Evolutionary conservation across 2,888 invertebrate species (phyloP).

Genomic region (Chelonus formosanus): DNA sequence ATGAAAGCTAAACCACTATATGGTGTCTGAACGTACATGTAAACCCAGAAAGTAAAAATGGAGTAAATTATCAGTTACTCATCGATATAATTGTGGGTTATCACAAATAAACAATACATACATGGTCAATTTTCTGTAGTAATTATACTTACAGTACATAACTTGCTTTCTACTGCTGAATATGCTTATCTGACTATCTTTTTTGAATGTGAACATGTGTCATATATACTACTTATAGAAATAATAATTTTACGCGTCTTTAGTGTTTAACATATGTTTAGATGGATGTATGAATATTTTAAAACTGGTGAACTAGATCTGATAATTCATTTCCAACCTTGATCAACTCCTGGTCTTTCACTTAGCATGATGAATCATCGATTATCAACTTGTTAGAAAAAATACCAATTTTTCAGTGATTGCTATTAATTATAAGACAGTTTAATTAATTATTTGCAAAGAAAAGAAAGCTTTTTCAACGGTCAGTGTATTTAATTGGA

Average conservation of each 20-base stretch:
- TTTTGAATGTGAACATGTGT: conserved; percentile 9
- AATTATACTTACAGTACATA: conserved; percentile 14
- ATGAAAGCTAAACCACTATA: too few relatives aligned
- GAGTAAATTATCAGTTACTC: conserved; percentile 43
- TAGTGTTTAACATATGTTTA: too few relatives aligned
- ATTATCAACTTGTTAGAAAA: too few relatives aligned
- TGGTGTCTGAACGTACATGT: conserved; percentile 1
- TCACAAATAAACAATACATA: too few relatives aligned
- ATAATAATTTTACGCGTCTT: too few relatives aligned
- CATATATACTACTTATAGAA: background rate
- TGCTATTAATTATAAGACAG: too few relatives aligned
- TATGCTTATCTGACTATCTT: conserved; percentile 20
- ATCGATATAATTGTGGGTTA: conserved; percentile 28
- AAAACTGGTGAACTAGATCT: background rate
- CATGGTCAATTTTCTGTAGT: background rate
- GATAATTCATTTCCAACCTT: background rate
- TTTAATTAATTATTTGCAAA: conserved; percentile 1
- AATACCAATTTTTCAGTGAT: too few relatives aligned
- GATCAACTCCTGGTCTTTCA: background rate
- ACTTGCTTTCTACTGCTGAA: conserved; percentile 25
- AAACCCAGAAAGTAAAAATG: conserved; percentile 34
- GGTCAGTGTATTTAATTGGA: conserved; percentile 24
- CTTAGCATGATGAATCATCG: background rate
- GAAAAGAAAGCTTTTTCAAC: conserved; percentile 20
- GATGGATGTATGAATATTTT: background rate